Evolutionary conservation across 2,797 vertebrate species (phyloP).

Genomic region (Siniperca scherzeri): DNA sequence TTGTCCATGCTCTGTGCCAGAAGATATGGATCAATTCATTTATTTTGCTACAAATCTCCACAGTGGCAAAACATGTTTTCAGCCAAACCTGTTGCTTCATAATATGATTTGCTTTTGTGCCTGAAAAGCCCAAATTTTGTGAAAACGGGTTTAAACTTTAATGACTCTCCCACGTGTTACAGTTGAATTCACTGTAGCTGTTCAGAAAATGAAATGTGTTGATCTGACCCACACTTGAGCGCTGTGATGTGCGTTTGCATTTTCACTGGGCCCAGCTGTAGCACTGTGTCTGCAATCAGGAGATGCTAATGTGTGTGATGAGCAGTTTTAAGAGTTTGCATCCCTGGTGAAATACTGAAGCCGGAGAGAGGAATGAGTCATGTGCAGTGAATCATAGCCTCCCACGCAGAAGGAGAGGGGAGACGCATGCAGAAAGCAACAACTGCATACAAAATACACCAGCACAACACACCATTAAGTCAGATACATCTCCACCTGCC

Average conservation of each 20-base stretch:
- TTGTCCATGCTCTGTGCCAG: neutral
- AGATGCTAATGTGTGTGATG: conserved; percentile 69
- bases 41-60: neutral
- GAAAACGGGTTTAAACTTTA: conserved; percentile 22
- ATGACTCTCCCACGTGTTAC: conserved; percentile 31
- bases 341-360: conserved; percentile 74
- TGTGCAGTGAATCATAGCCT: conserved; percentile 83
- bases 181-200: conserved; percentile 33
- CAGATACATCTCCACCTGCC: conserved; percentile 61
- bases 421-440: conserved; percentile 68
- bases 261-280: conserved; percentile 61
- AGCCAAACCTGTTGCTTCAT: conserved; percentile 29
- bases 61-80: neutral
- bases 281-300: conserved; percentile 44
- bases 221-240: conserved; percentile 32
- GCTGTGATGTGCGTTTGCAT: conserved; percentile 18
- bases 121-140: conserved; percentile 18
- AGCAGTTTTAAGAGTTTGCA: conserved; percentile 70
- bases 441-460: conserved; percentile 45
- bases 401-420: conserved; percentile 75
- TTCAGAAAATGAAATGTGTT: conserved; percentile 40
- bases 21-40: conserved; percentile 1
- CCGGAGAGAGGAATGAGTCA: conserved; percentile 82
- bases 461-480: conserved; percentile 50
- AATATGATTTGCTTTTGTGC: conserved; percentile 17